Base-by-base conservation (phyloP, 2,113 vertebrate species). In the Ammospiza caudacuta region DNA sequence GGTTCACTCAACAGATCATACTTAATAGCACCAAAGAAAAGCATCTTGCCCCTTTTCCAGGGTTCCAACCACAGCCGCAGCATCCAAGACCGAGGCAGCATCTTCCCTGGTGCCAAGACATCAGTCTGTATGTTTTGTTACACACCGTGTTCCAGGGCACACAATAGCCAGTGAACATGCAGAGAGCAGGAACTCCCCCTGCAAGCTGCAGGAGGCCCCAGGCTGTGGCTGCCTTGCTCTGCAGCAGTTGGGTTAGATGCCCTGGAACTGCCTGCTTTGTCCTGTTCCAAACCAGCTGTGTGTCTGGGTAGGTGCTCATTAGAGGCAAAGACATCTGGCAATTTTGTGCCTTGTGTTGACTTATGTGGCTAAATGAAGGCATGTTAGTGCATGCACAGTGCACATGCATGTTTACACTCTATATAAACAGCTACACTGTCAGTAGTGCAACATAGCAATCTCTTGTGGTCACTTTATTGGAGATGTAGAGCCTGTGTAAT, bases 191-290 rank as follows among this genome's bases (percentile, higher is more conserved):
- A 11, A 46, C 43, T 31, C 8, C 21, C 11, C 25, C 52, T 62
- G 39, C 27, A 46, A 73, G 77, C 52, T 39, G 57, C 27, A 37
- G 29, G 29, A 52, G 43, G 17, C 31, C 37, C 4, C 2, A 2
- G 12, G n/a, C 68, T 23, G 66, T 16, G 33, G 27, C 63, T 82
- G 28, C 13, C 62, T 12, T 63, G 86, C 35, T 63, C 55, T 54
- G 54, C 3, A 3, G 80, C 31, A 19, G 22, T 17, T 0, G 0
- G 13, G 31, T n/a, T n/a, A 5, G 27, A 33, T 44, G 67, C 67
- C 47, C 58, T 68, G 1, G 35, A 28, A 28, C 4, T 19, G 9
- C 54, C 75, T 52, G 5, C 49, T 52, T 24, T 31, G 67, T 57
- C 47, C 27, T 76, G 41, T 27, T 77, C 52, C 81, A 78, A 69